phyloP scores from a whole-genome alignment of 2,888 invertebrate genomes.

The Poecilobothrus nobilitatus region DNA sequence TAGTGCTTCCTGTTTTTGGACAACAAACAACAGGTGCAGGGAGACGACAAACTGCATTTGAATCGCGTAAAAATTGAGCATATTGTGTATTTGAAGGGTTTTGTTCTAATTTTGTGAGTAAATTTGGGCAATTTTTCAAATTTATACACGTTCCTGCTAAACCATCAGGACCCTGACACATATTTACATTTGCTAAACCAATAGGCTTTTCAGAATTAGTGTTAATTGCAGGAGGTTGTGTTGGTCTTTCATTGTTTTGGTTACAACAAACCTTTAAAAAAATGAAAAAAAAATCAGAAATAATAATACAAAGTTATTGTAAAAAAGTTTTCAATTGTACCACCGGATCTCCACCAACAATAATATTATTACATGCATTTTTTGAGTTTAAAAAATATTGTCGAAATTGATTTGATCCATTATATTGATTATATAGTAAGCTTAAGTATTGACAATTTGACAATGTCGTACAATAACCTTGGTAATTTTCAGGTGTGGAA shows the following conservation, averaged over 20 bases:
- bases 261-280: slow-evolving; percentile 22
- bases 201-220: slow-evolving; percentile 19
- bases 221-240: slow-evolving; percentile 15
- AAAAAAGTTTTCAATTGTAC: slow-evolving; percentile 25
- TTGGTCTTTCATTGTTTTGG: slow-evolving; percentile 26
- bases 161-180: slow-evolving; percentile 30
- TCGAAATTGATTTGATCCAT: slow-evolving; percentile 28
- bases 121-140: slow-evolving; percentile 28
- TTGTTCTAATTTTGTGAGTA: slow-evolving; percentile 27
- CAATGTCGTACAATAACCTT: slow-evolving; percentile 35
- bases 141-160: slow-evolving; percentile 22
- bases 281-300: background rate
- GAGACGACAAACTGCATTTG: slow-evolving; percentile 32
- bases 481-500: slow-evolving; percentile 36
- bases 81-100: slow-evolving; percentile 31
- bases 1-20: slow-evolving; percentile 25
- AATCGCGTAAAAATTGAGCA: slow-evolving; percentile 29
- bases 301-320: background rate
- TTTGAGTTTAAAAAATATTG: slow-evolving; percentile 34
- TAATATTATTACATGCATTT: slow-evolving; percentile 36
- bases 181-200: slow-evolving; percentile 26
- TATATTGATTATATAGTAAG: slow-evolving; percentile 29
- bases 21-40: slow-evolving; percentile 33
- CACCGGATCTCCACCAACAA: slow-evolving; percentile 36
- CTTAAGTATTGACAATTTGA: slow-evolving; percentile 35